Evolutionary conservation across 1,140 invertebrate genomes (phyloP), one percentile per base, ranked within the genome.

Genomic region (Pararge aegeria): DNA sequence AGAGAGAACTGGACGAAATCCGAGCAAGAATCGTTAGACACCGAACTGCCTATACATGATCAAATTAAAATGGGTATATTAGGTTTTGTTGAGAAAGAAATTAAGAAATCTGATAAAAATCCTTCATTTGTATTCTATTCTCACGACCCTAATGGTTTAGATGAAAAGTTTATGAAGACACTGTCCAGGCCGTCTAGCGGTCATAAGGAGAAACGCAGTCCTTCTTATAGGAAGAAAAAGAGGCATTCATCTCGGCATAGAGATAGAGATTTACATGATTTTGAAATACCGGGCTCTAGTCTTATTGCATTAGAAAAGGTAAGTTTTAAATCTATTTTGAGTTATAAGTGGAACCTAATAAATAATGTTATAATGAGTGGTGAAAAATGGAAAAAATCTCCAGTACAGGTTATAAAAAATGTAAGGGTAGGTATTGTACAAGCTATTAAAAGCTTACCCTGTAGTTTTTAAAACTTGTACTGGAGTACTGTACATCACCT

Each of bases 11-110:
- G 90, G 90, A 79, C 84, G 12, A 87, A 87, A 53, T 90, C 88
- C 1, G 90, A 91, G 65, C 79, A 90, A 48, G 89, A 92, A 34
- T 92, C 91, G 5, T 72, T 91, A 19, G 92, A 92, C 61, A 86
- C 87, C n/a, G 92, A 93, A 64, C 64, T 91, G 7, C 86, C 86
- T 9, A 90, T 91, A 27, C 88, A 91, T 51, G 84, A 90, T 55
- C 91, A 92, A 82, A 92, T 92, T 40, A 92, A 92, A 67, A 90
- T 90, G 68, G 92, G 91, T 68, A 93, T 92, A 34, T 64, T 93
- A 37, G 91, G 90, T 27, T 90, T 92, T 66, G 91, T 92, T 46
- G 92, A 92, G 70, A 91, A 92, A 27, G 92, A 93, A 82, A 91
- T 92, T 56, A 91, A 91, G 58, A 91, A 90, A 56, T 85, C 89